Evolutionary conservation across 2,888 invertebrate genomes (phyloP), one percentile per base, ranked within the genome.

Genomic region (Octonoba sinensis): DNA sequence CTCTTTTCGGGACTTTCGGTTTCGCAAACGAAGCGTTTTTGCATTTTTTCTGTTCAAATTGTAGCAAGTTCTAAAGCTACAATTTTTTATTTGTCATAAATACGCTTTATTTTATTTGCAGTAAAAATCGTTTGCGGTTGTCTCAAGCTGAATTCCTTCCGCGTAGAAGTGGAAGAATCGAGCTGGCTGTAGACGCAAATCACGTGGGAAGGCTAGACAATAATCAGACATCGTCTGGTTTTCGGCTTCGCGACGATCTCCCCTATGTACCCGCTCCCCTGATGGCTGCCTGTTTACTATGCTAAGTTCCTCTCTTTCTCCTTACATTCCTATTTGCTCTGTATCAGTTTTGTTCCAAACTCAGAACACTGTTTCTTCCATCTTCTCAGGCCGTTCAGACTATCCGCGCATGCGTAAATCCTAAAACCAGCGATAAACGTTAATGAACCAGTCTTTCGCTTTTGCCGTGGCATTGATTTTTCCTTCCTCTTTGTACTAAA

Each of bases 221-320:
- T 69, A 62, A 79, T 79, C 79, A 79, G 79, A 79, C 79, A 67
- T 69, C 69, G 79, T 79, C 79, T 79, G 73, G 79, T 67, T 73
- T 79, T 79, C 67, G 62, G 67, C 62, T 56, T 60, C 73, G 79
- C 79, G 79, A 73, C 73, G 59, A 60, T 60, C 46, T 16, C 8
- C 20, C 65, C 77, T 57, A 51, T 36, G 11, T 24, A 20, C 72
- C 60, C 11, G 56, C 51, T 8, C 54, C 46, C 51, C n/a, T 16
- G 20, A 8, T 59, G n/a, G 51, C 18, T 22, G 56, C 49, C 59
- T 72, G 44, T 78, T 78, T 78, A 66, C 72, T 59, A 78, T 78
- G 78, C 71, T 71, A 71, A 78, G 78, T 60, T 56, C 47, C 47
- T 59, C 46, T 20, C 70, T 66, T 24, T 59, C 67, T 59, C 49